These are phyloP conservation scores for Blera fallax DNA, from an alignment of 2,888 invertebrate genomes.

Conservation along the genomic window DNA sequence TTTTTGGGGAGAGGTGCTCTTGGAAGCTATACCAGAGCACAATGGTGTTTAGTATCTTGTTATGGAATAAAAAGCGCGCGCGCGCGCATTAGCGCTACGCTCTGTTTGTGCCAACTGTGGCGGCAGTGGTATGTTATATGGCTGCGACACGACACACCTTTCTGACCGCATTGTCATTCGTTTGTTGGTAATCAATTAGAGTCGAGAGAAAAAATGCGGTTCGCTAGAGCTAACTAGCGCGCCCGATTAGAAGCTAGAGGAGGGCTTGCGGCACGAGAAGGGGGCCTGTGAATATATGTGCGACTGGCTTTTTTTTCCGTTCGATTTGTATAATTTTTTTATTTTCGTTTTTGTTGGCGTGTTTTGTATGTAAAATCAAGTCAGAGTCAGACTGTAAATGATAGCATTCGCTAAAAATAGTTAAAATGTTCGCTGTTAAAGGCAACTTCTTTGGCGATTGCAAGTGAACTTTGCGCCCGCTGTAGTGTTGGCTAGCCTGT, in stretches of 20 bases:
- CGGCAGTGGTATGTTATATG: slow-evolving; percentile 57
- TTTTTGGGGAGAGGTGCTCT: background rate
- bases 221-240: slow-evolving; percentile 51
- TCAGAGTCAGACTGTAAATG: slow-evolving; percentile 63
- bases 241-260: slow-evolving; percentile 17
- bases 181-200: slow-evolving; percentile 72
- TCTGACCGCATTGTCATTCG: slow-evolving; percentile 73
- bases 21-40: background rate
- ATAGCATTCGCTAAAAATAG: slow-evolving; percentile 71
- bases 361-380: slow-evolving; percentile 56
- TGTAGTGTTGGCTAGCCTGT: slow-evolving; percentile 1
- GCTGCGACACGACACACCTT: slow-evolving; percentile 70
- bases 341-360: slow-evolving; percentile 3
- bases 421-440: slow-evolving; percentile 37
- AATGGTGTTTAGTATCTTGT: slow-evolving; percentile 19
- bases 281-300: slow-evolving; percentile 29
- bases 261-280: background rate
- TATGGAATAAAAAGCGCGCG: slow-evolving; percentile 30
- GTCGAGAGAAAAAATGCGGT: slow-evolving; percentile 65
- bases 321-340: background rate
- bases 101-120: slow-evolving; percentile 67
- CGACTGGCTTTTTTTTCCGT: slow-evolving; percentile 18
- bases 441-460: slow-evolving; percentile 37
- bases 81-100: slow-evolving; percentile 29
- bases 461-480: slow-evolving; percentile 55